Evolutionary conservation across 2,888 invertebrate species (phyloP).

Genomic region (Ariolimax columbianus): DNA sequence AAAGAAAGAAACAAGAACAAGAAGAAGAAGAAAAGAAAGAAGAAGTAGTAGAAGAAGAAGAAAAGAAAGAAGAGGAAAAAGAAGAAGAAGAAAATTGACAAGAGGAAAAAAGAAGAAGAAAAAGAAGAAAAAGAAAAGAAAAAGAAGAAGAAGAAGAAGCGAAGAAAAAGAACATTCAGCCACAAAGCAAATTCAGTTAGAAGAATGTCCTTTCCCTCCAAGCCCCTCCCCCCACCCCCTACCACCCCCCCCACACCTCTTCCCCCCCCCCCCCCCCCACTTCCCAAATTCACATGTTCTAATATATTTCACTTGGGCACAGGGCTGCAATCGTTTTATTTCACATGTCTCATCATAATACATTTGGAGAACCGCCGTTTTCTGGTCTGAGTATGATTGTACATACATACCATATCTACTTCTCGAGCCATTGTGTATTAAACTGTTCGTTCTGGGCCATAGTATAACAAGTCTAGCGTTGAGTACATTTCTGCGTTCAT

Average conservation of each 20-base stretch:
- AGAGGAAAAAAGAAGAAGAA: slow-evolving; percentile 3
- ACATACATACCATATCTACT: neutral
- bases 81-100: neutral
- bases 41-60: neutral
- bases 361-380: neutral
- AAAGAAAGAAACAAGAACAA: neutral
- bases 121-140: neutral
- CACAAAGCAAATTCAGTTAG: too few species aligned
- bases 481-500: neutral
- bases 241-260: too few species aligned
- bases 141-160: slow-evolving; percentile 10
- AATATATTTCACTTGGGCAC: too few species aligned
- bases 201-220: too few species aligned
- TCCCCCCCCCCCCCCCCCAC: too few species aligned
- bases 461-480: neutral
- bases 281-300: too few species aligned
- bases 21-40: slow-evolving; percentile 17
- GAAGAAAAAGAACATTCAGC: neutral
- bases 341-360: too few species aligned
- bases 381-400: neutral
- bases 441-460: neutral
- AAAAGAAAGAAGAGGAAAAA: neutral
- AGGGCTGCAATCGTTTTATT: too few species aligned
- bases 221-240: too few species aligned
- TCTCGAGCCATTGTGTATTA: neutral